phyloP scores from a whole-genome alignment of 2,797 vertebrate genomes.

The Coluber constrictor region DNA sequence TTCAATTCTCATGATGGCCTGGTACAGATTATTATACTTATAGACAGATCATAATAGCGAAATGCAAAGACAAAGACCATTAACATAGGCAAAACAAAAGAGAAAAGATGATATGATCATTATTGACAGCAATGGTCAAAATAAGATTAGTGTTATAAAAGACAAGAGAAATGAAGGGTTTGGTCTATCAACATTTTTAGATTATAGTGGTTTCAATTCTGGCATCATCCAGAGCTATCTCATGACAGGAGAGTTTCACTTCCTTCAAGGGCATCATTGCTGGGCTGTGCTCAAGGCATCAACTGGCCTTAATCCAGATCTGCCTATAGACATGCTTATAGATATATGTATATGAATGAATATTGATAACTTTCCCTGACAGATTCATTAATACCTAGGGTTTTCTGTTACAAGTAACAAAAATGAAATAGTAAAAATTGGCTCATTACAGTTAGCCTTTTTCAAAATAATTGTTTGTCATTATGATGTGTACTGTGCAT shows the following conservation, averaged over 20 bases:
- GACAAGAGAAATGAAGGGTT: background rate
- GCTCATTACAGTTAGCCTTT: background rate
- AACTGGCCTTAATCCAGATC: background rate
- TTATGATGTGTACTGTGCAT: slow-evolving; percentile 26
- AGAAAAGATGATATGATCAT: slow-evolving; percentile 6
- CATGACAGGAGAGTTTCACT: background rate
- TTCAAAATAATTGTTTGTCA: background rate
- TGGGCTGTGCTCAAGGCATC: background rate
- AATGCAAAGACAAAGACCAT: slow-evolving; percentile 11
- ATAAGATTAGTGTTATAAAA: background rate
- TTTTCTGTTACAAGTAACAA: background rate
- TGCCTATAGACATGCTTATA: background rate
- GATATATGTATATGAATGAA: background rate
- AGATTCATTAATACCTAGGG: background rate
- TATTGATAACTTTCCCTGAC: background rate
- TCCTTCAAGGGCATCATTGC: background rate
- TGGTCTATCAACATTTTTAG: background rate
- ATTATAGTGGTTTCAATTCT: background rate
- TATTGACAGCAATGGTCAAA: slow-evolving; percentile 16
- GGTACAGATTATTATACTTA: slow-evolving; percentile 27
- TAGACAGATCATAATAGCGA: background rate
- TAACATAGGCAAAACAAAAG: background rate
- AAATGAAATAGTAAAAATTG: background rate
- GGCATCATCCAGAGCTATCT: background rate
- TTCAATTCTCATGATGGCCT: slow-evolving; percentile 2